A percentile compares a stretch with the other conserved stretches of the same genome.
Conservation (phyloP, 1,140 invertebrate genomes). For the Drosophila kurseongensis region DNA sequence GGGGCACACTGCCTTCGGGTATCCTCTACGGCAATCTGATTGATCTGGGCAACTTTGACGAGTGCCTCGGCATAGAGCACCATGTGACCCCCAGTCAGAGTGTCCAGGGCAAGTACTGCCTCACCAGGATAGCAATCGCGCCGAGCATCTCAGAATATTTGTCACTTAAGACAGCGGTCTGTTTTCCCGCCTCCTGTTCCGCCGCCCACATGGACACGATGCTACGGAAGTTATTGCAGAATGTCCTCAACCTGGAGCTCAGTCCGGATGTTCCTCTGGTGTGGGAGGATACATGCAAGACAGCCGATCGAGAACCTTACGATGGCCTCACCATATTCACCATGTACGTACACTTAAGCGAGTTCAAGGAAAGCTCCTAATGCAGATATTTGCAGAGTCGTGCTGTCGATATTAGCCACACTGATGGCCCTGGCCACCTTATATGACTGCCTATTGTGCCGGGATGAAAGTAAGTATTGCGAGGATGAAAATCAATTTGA, state of each 20-base stretch:
- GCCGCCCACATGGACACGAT: constrained; percentile 34
- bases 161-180: constrained; percentile 32
- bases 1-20: constrained; percentile 55
- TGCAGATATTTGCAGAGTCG: constrained; percentile 25
- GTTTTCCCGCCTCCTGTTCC: constrained; percentile 47
- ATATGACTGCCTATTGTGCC: constrained; percentile 42
- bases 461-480: constrained; percentile 39
- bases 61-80: constrained; percentile 48
- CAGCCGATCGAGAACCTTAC: constrained; percentile 19
- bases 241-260: constrained; percentile 21
- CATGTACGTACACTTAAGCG: constrained; percentile 39
- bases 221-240: constrained; percentile 25
- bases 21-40: constrained; percentile 42
- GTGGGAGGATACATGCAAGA: constrained; percentile 22
- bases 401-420: constrained; percentile 36
- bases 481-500: too few species aligned
- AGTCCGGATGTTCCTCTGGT: constrained; percentile 14
- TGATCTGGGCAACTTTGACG: constrained; percentile 58
- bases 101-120: constrained; percentile 48
- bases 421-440: constrained; percentile 42
- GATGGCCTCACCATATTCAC: constrained; percentile 52
- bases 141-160: neutral
- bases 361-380: neutral
- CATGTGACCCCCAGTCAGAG: constrained; percentile 5
- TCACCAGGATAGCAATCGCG: neutral